Conservation (phyloP, 2,113 vertebrate species). For the Odocoileus virginianus region DNA sequence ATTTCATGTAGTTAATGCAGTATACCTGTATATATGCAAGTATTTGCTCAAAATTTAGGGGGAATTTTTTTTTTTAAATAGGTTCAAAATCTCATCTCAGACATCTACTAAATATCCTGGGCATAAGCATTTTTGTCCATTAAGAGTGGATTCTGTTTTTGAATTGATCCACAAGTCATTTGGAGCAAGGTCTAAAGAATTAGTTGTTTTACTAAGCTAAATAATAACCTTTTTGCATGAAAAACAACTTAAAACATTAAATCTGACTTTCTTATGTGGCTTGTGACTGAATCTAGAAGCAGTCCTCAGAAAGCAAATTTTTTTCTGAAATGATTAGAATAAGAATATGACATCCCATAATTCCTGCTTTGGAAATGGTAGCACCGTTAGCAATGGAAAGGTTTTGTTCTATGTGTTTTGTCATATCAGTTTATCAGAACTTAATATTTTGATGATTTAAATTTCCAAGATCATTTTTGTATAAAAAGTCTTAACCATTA, state of each 20-base stretch:
- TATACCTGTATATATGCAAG: not conserved
- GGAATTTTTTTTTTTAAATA: not conserved
- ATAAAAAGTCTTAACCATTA: not conserved
- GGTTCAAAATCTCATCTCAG: not conserved
- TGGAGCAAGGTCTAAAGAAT: not conserved
- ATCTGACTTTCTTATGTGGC: not conserved
- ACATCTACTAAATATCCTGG: not conserved
- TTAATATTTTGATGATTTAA: conserved; percentile 17
- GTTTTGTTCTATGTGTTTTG: not conserved
- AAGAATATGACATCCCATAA: not conserved
- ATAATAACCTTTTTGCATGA: not conserved
- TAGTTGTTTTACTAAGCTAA: not conserved
- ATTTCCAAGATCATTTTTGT: not conserved
- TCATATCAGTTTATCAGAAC: not conserved
- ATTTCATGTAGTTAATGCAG: not conserved
- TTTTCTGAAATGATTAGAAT: conserved; percentile 5
- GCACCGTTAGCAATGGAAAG: not conserved
- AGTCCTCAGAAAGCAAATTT: not conserved
- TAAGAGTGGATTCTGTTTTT: not conserved
- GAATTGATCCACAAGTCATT: not conserved
- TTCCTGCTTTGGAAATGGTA: not conserved
- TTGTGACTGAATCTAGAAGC: not conserved
- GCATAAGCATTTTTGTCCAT: not conserved
- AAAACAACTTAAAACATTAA: conserved; percentile 26
- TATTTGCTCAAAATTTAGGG: not conserved